Percentiles rank a stretch among this genome's conserved stretches.
Conservation (phyloP, 2,888 invertebrate genomes). For the Ethmia dodecea region DNA sequence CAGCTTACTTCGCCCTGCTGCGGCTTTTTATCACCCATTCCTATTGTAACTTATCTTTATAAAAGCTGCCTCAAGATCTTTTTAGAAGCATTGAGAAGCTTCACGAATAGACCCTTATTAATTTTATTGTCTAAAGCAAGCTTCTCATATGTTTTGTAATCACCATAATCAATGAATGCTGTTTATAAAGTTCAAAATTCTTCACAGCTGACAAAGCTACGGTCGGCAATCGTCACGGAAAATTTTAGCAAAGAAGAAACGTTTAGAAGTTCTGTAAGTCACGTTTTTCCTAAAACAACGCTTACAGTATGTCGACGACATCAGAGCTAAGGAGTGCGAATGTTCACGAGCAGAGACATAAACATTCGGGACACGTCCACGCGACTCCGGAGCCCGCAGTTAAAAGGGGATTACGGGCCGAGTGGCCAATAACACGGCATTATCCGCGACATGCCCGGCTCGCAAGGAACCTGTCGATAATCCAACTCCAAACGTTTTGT, state of each 20-base stretch:
- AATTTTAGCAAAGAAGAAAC: too few species aligned
- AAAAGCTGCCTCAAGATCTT: too few species aligned
- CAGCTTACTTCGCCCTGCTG: conserved; percentile 31
- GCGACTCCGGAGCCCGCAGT: conserved; percentile 51
- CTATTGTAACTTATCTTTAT: too few species aligned
- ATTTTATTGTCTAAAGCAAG: too few species aligned
- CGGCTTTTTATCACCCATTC: conserved; percentile 22
- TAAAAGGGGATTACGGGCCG: conserved; percentile 73
- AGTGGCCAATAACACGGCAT: conserved; percentile 65
- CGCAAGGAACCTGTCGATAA: conserved; percentile 34
- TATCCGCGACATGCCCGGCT: conserved; percentile 35
- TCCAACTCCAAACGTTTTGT: conserved; percentile 44
- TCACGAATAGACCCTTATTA: too few species aligned
- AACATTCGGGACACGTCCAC: conserved; percentile 60
- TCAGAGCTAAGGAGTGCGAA: conserved; percentile 56
- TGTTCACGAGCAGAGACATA: conserved; percentile 47
- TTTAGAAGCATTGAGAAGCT: too few species aligned
- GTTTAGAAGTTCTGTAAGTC: neutral
- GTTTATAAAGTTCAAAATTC: too few species aligned
- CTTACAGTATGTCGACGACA: conserved; percentile 29
- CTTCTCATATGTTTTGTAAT: too few species aligned
- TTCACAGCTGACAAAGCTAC: too few species aligned
- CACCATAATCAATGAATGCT: too few species aligned
- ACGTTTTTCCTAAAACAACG: conserved; percentile 19
- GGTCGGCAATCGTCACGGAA: too few species aligned